A percentile compares a stretch with the other conserved stretches of the same genome.
These are phyloP conservation scores for Podarcis siculus DNA, from an alignment of 2,797 vertebrate species.

Conservation along the genomic window DNA sequence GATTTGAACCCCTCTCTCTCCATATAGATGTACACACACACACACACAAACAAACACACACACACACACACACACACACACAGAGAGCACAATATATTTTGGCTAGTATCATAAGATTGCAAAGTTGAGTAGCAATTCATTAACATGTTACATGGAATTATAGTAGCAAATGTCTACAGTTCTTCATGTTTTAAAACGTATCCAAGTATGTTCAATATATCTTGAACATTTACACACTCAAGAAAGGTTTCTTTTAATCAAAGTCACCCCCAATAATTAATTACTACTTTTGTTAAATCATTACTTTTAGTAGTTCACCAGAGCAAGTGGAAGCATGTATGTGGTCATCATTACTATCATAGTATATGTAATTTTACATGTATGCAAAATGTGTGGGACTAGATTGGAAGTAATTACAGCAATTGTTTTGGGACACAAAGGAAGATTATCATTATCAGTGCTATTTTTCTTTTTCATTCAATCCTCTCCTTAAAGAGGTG, in stretches of 20 bases:
- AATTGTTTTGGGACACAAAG: constrained; percentile 65
- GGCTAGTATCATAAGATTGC: constrained; percentile 52
- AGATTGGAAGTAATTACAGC: constrained; percentile 57
- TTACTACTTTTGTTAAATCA: constrained; percentile 65
- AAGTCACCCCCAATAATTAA: constrained; percentile 67
- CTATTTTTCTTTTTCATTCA: constrained; percentile 44
- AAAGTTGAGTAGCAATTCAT: constrained; percentile 55
- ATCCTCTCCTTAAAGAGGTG: constrained; percentile 49
- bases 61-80: constrained; percentile 34
- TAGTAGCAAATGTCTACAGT: constrained; percentile 46
- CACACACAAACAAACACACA: constrained; percentile 32
- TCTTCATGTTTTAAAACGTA: constrained; percentile 49
- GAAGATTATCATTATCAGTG: constrained; percentile 37
- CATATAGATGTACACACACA: constrained; percentile 15
- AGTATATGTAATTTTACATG: neutral
- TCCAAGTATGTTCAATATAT: constrained; percentile 30
- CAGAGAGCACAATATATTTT: constrained; percentile 44
- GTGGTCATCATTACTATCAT: neutral
- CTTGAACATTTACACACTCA: constrained; percentile 57
- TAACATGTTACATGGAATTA: constrained; percentile 22
- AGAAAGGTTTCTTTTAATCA: constrained; percentile 59
- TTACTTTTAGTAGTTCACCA: constrained; percentile 26
- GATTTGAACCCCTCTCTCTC: constrained; percentile 47
- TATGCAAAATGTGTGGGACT: constrained; percentile 33
- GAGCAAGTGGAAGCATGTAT: neutral